Conservation (phyloP, 2,888 invertebrate genomes). For the Phymatocera aterrima region DNA sequence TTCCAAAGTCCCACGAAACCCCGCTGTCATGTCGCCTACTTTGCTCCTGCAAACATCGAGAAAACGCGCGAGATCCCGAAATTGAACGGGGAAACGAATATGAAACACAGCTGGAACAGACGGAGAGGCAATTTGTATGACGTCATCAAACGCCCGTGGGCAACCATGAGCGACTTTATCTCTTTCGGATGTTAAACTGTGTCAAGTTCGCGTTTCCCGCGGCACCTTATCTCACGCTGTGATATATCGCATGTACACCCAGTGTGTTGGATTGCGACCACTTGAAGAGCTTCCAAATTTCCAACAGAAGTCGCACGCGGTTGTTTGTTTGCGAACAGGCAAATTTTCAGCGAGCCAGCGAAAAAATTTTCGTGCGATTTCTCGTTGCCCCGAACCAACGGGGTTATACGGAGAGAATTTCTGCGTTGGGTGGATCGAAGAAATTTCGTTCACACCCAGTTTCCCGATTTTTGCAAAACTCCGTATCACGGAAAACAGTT, state of each 20-base stretch:
- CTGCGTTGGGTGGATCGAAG: too few relatives aligned
- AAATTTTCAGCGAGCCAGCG: too few relatives aligned
- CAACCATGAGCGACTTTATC: constrained; percentile 35
- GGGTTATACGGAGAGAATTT: too few relatives aligned
- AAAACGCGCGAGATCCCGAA: not conserved
- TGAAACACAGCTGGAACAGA: not conserved
- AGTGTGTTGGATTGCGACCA: too few relatives aligned
- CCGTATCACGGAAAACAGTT: too few relatives aligned
- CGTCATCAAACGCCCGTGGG: constrained; percentile 31
- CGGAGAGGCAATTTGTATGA: not conserved
- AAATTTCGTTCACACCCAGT: too few relatives aligned
- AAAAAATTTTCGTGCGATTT: too few relatives aligned
- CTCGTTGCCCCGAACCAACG: too few relatives aligned
- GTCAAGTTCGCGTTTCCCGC: constrained; percentile 38
- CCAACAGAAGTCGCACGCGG: too few relatives aligned
- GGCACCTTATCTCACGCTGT: constrained; percentile 29
- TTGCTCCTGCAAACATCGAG: not conserved
- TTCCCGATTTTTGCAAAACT: too few relatives aligned
- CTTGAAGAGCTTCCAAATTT: too few relatives aligned
- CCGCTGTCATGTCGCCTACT: not conserved
- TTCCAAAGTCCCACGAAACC: constrained; percentile 1
- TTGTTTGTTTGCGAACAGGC: not conserved
- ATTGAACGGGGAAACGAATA: not conserved
- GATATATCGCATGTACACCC: not conserved
- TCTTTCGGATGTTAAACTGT: constrained; percentile 36